phyloP scores from a whole-genome alignment of 1,140 invertebrate species.

The Propsilocerus akamusi region DNA sequence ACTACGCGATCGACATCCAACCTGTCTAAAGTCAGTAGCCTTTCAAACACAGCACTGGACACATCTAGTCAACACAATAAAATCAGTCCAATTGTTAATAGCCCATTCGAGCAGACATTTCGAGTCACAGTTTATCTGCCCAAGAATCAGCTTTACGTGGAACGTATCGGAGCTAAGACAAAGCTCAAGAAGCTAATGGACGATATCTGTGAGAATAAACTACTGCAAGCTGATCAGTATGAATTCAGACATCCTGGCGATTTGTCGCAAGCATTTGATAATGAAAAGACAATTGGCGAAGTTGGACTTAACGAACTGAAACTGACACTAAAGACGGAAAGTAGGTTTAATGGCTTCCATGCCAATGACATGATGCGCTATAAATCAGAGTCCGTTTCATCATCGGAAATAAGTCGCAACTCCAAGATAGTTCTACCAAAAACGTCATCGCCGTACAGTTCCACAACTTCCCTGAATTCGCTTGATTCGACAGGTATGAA shows the following conservation, averaged over 20 bases:
- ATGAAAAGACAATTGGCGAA: slow-evolving; percentile 21
- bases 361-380: slow-evolving; percentile 20
- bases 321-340: slow-evolving; percentile 20
- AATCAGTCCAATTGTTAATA: slow-evolving; percentile 19
- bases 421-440: slow-evolving; percentile 20
- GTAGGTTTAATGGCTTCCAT: slow-evolving; percentile 19
- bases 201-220: slow-evolving; percentile 63
- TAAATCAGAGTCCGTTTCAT: slow-evolving; percentile 19
- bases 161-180: slow-evolving; percentile 33
- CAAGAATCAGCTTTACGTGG: slow-evolving; percentile 52
- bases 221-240: slow-evolving; percentile 52
- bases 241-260: slow-evolving; percentile 53
- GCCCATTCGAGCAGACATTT: slow-evolving; percentile 24
- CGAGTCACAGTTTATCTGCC: slow-evolving; percentile 52
- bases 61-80: slow-evolving; percentile 16
- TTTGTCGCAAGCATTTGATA: slow-evolving; percentile 22
- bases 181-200: slow-evolving; percentile 44
- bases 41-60: not conserved
- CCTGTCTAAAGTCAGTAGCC: too few species aligned
- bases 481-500: slow-evolving; percentile 22
- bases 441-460: slow-evolving; percentile 23
- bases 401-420: slow-evolving; percentile 21
- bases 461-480: slow-evolving; percentile 22
- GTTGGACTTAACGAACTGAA: slow-evolving; percentile 22
- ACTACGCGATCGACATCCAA: slow-evolving; percentile 21